Base-by-base conservation (phyloP, 2,888 invertebrate genomes). In the Agrotis puta region DNA sequence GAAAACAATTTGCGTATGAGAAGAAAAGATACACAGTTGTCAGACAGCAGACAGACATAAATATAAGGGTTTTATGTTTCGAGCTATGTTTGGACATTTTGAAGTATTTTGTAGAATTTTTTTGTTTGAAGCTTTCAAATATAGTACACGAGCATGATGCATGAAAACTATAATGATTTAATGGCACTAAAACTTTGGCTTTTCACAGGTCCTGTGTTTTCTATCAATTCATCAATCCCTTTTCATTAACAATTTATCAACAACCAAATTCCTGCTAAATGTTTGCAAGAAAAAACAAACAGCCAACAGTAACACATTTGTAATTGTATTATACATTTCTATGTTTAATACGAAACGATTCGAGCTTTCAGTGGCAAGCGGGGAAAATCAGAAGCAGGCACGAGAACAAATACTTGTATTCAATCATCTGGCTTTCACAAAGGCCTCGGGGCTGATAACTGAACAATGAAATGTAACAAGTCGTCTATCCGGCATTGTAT, bases 401-500 rank as follows among this genome's bases (percentile, higher is more conserved):
- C 91, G 92, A 90, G 94, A 96, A 96, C 96, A 96, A 96, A 96
- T 96, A 95, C 94, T 92, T 92, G 92, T 95, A 95, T 95, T 96
- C 96, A 96, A 96, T 96, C 96, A 96, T 96, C 95, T 87, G 89
- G 92, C 91, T 89, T 91, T 90, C 94, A 95, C 95, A 95, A 96
- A 95, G 91, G 95, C 94, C 94, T 90, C 87, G 89, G 90, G 92
- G 87, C 95, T 95, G 96, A 96, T 96, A 96, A 94, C 95, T 94
- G 95, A 95, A 96, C 96, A 96, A 95, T 96, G 96, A 95, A 95
- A 95, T 95, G 96, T 95, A 95, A 95, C 95, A 94, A 96, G 95
- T 95, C 95, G 95, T 95, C 94, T 93, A 93, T 94, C 92, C 94
- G 90, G 92, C 94, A 96, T 96, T 96, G 96, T 95, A 91, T 90